Evolutionary conservation across 2,888 invertebrate genomes (phyloP), one percentile per base, ranked within the genome.

Genomic region (Lobophora halterata): DNA sequence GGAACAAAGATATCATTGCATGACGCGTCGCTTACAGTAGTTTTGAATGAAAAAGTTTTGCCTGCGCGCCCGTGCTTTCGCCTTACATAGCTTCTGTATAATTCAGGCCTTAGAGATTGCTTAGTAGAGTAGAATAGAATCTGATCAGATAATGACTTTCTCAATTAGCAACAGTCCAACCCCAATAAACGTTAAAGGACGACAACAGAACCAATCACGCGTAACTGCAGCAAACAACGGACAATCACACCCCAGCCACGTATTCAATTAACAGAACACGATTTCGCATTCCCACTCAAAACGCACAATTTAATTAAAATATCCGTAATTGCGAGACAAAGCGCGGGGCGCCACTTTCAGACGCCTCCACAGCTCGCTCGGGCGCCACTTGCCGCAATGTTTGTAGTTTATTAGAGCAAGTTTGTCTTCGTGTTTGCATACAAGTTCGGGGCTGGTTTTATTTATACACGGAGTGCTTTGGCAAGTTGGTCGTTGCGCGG

Each of bases 341-440:
- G n/a, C n/a, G n/a, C n/a, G n/a, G n/a, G n/a, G n/a, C n/a, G n/a
- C n/a, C n/a, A n/a, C n/a, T n/a, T n/a, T n/a, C n/a, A n/a, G n/a
- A n/a, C n/a, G n/a, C n/a, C n/a, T n/a, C n/a, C n/a, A n/a, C n/a
- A n/a, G n/a, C n/a, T n/a, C n/a, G n/a, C n/a, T n/a, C n/a, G 61
- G 61, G 61, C 58, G 65, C 62, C 62, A 62, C 40, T 37, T 52
- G 52, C 73, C 77, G 61, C 78, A 75, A 67, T 82, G 78, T 85
- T 81, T 83, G 79, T 65, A 67, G 73, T 78, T 78, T 82, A 80
- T 83, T 80, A 79, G 75, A 65, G 65, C 61, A 76, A 81, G 71
- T 79, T 78, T 57, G 67, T 55, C 65, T 65, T 49, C 59, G 58
- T 72, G 79, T 83, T 82, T 77, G 75, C 75, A 60, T 60, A 62